These are phyloP conservation scores for Anarrhichthys ocellatus DNA, from an alignment of 2,113 vertebrate genomes.

Conservation along the genomic window DNA sequence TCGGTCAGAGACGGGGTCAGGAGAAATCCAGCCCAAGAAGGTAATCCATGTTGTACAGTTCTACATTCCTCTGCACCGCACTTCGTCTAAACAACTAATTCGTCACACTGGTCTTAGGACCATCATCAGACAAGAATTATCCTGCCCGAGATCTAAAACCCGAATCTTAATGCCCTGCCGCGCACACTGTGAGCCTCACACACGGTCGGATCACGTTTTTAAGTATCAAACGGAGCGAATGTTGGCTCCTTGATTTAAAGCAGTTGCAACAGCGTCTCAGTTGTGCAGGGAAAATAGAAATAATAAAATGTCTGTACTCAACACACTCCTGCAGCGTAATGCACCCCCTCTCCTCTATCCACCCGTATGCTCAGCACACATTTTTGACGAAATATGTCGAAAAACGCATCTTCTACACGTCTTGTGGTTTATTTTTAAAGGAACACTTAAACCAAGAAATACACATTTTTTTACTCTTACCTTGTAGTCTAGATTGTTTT, in stretches of 20 bases:
- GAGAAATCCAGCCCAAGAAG: constrained; percentile 95
- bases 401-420: too few species aligned
- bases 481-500: too few species aligned
- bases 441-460: too few species aligned
- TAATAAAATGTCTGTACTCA: not conserved
- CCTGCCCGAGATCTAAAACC: not conserved
- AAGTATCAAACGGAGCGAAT: not conserved
- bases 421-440: not conserved
- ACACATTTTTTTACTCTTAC: too few species aligned
- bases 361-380: not conserved
- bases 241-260: not conserved
- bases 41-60: constrained; percentile 42
- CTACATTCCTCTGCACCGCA: not conserved
- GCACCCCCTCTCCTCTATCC: not conserved
- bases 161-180: not conserved
- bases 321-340: not conserved
- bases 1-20: constrained; percentile 90
- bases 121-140: not conserved
- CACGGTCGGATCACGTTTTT: not conserved
- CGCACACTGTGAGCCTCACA: not conserved
- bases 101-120: not conserved
- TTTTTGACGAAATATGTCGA: not conserved
- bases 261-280: not conserved
- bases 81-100: not conserved
- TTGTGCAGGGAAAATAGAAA: not conserved